Evolutionary conservation across 2,113 vertebrate species (phyloP).

Genomic region (Hippocampus abdominalis): DNA sequence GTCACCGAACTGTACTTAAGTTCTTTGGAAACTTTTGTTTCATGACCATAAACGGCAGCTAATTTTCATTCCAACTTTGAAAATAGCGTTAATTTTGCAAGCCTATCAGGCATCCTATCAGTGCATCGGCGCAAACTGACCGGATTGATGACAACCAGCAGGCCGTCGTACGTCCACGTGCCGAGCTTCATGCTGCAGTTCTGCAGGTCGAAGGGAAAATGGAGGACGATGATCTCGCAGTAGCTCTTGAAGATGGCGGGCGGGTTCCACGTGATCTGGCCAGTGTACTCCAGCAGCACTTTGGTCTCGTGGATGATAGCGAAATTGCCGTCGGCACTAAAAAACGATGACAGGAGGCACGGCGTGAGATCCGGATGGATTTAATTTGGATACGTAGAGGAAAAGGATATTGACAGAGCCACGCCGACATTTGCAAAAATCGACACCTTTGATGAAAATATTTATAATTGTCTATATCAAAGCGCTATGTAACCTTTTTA

Average conservation of each 20-base stretch:
- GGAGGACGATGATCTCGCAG: conserved; percentile 95
- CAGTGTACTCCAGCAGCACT: conserved; percentile 86
- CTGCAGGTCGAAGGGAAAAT: conserved; percentile 94
- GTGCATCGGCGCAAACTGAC: conserved; percentile 58
- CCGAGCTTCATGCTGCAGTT: conserved; percentile 98
- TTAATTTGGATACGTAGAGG: too few species aligned
- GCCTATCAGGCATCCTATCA: background rate
- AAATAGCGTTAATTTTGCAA: background rate
- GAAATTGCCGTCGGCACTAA: conserved; percentile 90
- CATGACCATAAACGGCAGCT: too few species aligned
- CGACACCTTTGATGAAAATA: too few species aligned
- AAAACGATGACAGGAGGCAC: background rate
- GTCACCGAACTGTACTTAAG: too few species aligned
- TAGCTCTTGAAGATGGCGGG: conserved; percentile 98
- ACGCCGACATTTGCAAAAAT: too few species aligned
- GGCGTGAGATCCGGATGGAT: background rate
- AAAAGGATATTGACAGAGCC: too few species aligned
- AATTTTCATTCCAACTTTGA: too few species aligned
- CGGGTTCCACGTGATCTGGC: conserved; percentile 88
- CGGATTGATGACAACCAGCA: conserved; percentile 82
- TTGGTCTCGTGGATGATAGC: conserved; percentile 92
- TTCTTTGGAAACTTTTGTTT: too few species aligned
- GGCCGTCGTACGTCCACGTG: conserved; percentile 90
- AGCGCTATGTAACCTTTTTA: too few species aligned
- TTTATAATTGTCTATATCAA: too few species aligned